phyloP scores from a whole-genome alignment of 2,113 vertebrate genomes.

The Hippocampus guttulatus region DNA sequence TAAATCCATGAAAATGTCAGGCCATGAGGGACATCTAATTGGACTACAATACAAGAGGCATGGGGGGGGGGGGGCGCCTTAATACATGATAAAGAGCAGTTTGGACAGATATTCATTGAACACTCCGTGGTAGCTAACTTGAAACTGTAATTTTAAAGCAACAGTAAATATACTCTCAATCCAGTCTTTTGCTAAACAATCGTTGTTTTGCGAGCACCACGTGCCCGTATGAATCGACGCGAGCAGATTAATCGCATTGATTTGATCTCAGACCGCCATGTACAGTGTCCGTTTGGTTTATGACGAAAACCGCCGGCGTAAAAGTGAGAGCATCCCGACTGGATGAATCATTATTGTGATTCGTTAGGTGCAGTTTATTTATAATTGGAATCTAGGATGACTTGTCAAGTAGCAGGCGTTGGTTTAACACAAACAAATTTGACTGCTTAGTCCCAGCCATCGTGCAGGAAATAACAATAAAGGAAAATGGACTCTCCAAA shows the following conservation, averaged over 20 bases:
- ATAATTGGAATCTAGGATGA: slow-evolving; percentile 27
- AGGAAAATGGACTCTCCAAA: slow-evolving; percentile 1
- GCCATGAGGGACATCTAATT: not conserved
- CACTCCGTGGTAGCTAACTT: not conserved
- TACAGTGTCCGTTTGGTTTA: not conserved
- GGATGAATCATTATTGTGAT: slow-evolving; percentile 50
- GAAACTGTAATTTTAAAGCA: not conserved
- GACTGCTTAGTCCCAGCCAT: slow-evolving; percentile 25
- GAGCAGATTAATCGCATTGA: not conserved
- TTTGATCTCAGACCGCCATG: not conserved
- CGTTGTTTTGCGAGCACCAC: not conserved
- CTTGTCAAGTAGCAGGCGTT: slow-evolving; percentile 29
- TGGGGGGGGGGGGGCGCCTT: not conserved
- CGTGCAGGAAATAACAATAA: slow-evolving; percentile 1
- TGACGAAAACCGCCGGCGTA: slow-evolving; percentile 3
- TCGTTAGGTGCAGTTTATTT: slow-evolving; percentile 39
- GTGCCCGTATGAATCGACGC: no score
- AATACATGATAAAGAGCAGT: not conserved
- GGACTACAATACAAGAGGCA: not conserved
- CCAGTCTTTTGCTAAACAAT: not conserved
- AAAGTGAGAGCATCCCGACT: slow-evolving; percentile 24
- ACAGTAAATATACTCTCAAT: no score
- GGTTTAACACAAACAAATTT: slow-evolving; percentile 15
- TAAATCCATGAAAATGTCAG: no score
- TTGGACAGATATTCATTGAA: not conserved